Evolutionary conservation across 2,113 vertebrate species (phyloP), one percentile per base, ranked within the genome.

Genomic region (Neopipo cinnamomea): DNA sequence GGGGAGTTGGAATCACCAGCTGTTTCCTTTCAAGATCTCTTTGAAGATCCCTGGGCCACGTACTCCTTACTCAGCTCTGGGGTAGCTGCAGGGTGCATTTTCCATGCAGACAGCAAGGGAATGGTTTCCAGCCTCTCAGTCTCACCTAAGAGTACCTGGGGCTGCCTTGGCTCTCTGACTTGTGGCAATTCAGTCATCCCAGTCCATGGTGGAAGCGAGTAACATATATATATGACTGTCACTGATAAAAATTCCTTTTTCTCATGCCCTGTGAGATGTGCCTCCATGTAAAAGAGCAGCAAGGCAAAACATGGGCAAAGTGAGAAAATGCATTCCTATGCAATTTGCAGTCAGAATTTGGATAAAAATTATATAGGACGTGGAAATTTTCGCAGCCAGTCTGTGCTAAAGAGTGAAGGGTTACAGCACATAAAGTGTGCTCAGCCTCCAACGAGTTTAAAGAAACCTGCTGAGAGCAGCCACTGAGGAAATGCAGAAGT

Each of bases 1-100:
- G 76, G 42, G 65, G 83, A 93, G 30, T 89, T 80, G 42, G 79
- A 88, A 88, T 67, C 79, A 86, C 71, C 94, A 96, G 90, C 92
- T 94, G 88, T 80, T 96, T 92, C 91, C 79, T 92, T 94, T 97
- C 91, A 58, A 53, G 70, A 79, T 83, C 37, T 88, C 81, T 93
- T 93, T 90, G 88, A 95, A 92, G 50, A 75, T 92, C 72, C 21
- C 59, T 76, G 78, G 46, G 74, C 53, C 28, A 7, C 6, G 53
- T 80, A 56, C 42, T 95, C 59, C 82, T 83, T 44, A 58, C 42
- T 80, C 42, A 84, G 85, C 91, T 90, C 79, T 85, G 0, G 2
- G 55, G 42, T 93, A 93, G 74, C 82, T 90, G 59, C 71, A 95
- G 85, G 71, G 47, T 71, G 53, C 1, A 0, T 30, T 37, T 46